Conservation (phyloP, 2,888 invertebrate species). For the Pterobdella sp. region DNA sequence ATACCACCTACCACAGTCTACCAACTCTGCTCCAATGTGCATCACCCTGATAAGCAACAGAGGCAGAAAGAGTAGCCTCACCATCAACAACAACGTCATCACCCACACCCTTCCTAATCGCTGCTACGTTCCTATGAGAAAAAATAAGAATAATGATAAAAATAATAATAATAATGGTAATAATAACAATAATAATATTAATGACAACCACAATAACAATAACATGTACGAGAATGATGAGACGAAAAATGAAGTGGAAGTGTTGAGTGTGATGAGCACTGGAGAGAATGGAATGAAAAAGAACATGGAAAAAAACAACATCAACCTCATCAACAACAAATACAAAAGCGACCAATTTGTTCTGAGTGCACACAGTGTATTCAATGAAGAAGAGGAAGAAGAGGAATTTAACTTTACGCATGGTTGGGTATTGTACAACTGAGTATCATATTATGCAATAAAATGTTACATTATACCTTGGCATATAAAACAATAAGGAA, state of each 20-base stretch:
- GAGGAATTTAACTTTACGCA: no score
- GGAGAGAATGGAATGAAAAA: neutral
- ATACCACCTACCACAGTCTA: neutral
- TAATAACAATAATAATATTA: slow-evolving; percentile 13
- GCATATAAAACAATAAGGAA: no score
- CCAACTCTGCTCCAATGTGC: slow-evolving; percentile 31
- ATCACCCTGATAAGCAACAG: slow-evolving; percentile 32
- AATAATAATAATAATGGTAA: slow-evolving; percentile 11
- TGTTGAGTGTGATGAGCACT: neutral
- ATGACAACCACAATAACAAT: neutral
- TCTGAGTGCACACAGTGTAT: neutral
- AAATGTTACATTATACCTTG: no score
- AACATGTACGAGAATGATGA: neutral
- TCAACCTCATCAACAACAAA: neutral
- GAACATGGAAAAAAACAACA: neutral
- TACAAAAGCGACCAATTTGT: neutral
- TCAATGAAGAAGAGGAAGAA: neutral
- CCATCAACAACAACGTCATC: slow-evolving; percentile 32
- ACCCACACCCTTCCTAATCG: slow-evolving; percentile 18
- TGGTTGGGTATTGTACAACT: no score
- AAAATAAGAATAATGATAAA: neutral
- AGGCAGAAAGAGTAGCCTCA: slow-evolving; percentile 33
- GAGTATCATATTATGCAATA: no score
- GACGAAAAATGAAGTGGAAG: neutral
- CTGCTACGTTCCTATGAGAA: neutral